Conservation (phyloP, 2,888 invertebrate genomes). For the Diaperis boleti region DNA sequence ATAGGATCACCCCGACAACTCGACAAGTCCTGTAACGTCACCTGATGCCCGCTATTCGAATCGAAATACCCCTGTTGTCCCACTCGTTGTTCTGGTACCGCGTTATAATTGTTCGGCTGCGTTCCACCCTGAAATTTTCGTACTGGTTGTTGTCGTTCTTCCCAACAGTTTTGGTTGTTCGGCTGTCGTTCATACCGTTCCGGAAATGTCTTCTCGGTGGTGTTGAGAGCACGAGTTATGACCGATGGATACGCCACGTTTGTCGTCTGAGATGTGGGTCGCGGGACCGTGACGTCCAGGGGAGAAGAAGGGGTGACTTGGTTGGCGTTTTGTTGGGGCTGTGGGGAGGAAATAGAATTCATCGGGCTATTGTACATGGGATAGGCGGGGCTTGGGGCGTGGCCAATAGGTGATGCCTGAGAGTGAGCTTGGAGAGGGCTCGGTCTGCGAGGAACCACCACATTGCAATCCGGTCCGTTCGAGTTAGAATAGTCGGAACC, state of each 20-base stretch:
- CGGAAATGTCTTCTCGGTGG: slow-evolving; percentile 69
- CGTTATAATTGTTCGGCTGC: slow-evolving; percentile 55
- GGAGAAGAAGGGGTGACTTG: slow-evolving; percentile 76
- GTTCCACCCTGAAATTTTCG: slow-evolving; percentile 69
- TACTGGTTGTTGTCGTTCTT: slow-evolving; percentile 68
- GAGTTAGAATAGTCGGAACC: slow-evolving; percentile 67
- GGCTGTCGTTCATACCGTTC: slow-evolving; percentile 69
- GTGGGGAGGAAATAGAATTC: slow-evolving; percentile 81
- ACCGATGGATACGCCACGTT: slow-evolving; percentile 85
- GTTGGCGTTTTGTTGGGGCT: slow-evolving; percentile 75
- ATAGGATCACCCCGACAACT: slow-evolving; percentile 82
- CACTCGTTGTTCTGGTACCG: slow-evolving; percentile 52
- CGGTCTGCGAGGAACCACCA: slow-evolving; percentile 76
- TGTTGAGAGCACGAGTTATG: slow-evolving; percentile 79
- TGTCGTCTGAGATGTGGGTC: slow-evolving; percentile 72
- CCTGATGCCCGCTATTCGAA: slow-evolving; percentile 70
- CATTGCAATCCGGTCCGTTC: slow-evolving; percentile 70
- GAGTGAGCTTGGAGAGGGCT: slow-evolving; percentile 78
- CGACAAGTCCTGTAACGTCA: slow-evolving; percentile 77
- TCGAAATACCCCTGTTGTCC: slow-evolving; percentile 78
- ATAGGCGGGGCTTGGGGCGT: slow-evolving; percentile 84
- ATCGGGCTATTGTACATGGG: slow-evolving; percentile 88
- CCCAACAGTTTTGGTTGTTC: slow-evolving; percentile 70
- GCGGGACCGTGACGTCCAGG: slow-evolving; percentile 76
- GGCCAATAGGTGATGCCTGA: slow-evolving; percentile 79